These are phyloP conservation scores for Aplochiton taeniatus DNA, from an alignment of 2,797 vertebrate genomes.

Conservation along the genomic window DNA sequence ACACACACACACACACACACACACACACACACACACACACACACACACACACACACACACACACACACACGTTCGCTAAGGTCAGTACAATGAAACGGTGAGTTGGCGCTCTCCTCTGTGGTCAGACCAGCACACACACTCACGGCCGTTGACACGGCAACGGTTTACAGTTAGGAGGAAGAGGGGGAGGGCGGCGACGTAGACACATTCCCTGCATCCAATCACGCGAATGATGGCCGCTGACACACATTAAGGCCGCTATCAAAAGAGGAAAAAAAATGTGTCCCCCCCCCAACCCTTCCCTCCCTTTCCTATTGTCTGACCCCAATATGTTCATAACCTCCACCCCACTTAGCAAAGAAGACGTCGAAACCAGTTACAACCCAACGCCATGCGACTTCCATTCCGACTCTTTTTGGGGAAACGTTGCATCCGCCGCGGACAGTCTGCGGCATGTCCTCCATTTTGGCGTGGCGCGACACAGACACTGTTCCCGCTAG, in stretches of 20 bases:
- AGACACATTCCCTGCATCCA: slow-evolving; percentile 72
- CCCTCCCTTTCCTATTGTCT: slow-evolving; percentile 14
- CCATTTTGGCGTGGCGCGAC: slow-evolving; percentile 59
- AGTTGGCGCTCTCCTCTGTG: too few species aligned
- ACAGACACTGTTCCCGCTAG: slow-evolving; percentile 24
- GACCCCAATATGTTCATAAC: slow-evolving; percentile 34
- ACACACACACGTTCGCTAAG: background rate
- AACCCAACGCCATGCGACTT: too few species aligned
- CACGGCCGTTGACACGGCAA: slow-evolving; percentile 20
- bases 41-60: slow-evolving; percentile 1
- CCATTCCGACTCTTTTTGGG: too few species aligned
- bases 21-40: too few species aligned
- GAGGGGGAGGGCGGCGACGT: slow-evolving; percentile 50
- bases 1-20: too few species aligned
- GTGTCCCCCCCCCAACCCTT: background rate
- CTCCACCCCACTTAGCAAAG: background rate
- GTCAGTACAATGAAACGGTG: too few species aligned
- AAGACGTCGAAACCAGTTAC: too few species aligned
- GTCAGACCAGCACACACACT: too few species aligned
- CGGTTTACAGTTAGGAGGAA: slow-evolving; percentile 37
- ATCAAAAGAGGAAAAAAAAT: too few species aligned
- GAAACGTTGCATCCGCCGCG: too few species aligned
- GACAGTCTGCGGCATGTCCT: slow-evolving; percentile 25
- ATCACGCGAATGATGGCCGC: slow-evolving; percentile 62
- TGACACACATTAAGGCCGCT: slow-evolving; percentile 46